Base-by-base conservation (phyloP, 92 coral and sea anemone genomes). In the Actinostola sp. region DNA sequence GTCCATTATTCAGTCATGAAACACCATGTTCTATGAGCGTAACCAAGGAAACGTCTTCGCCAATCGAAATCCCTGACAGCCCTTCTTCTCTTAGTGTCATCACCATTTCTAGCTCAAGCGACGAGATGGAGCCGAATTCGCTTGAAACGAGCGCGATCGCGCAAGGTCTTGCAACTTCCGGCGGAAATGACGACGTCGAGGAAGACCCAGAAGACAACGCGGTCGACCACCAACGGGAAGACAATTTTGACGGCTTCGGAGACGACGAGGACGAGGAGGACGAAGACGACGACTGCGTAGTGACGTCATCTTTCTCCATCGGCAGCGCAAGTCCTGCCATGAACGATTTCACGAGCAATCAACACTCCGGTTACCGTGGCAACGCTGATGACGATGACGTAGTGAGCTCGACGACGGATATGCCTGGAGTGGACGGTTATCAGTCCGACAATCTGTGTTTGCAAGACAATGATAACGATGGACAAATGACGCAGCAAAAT, bases 91-190 rank as follows among this genome's bases (percentile, higher is more conserved):
- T 90, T 6, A 95, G 99, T 55, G 85, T 95, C 33, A 95, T 95
- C 28, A 85, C 99, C 11, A 92, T 95, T 36, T 95, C 99, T 14
- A 95, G 99, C 79, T 95, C 99, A 2, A 88, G 99, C 49, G 99
- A 95, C 59, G 97, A 91, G 73, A 91, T 87, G 97, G 92, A 91
- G 61, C 92, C 92, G 0, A 83, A 84, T 48, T 87, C 97, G 1
- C 49, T 91, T 1, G 97, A 88, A 10, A 70, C 88, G 24, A 86
- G 82, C 77, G 70, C 71, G 2, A 79, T 79, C 25, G 90, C 72
- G 27, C 89, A 45, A 71, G 63, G 32, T 57, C 61, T 51, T 31
- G 68, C 61, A 50, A 72, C n/a, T 33, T 52, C 62, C 29, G 39
- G 54, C 44, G 57, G 56, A 71, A 75, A 67, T 27, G 88, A 59